Percentiles rank a stretch among this genome's conserved stretches.
Conservation (phyloP, 2,113 vertebrate species). For the Elgaria multicarinata region DNA sequence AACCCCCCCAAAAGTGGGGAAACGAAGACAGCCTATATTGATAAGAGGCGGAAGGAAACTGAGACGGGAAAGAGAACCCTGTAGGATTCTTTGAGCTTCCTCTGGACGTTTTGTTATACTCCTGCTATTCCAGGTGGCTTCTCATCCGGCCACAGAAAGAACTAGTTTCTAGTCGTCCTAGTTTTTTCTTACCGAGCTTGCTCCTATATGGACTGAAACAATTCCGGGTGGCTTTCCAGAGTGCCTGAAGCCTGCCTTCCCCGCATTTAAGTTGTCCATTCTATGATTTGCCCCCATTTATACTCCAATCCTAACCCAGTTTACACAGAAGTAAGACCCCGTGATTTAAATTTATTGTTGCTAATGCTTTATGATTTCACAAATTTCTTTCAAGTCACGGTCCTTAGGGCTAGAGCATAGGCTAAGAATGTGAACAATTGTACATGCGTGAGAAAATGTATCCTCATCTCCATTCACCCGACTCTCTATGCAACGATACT, state of each 20-base stretch:
- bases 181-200: too few species aligned
- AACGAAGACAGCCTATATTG: too few species aligned
- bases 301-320: background rate
- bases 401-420: too few species aligned
- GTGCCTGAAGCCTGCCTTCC: background rate
- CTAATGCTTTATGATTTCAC: background rate
- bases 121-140: background rate
- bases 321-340: background rate
- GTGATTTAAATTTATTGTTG: background rate
- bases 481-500: background rate
- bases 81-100: too few species aligned
- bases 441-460: background rate
- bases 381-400: background rate
- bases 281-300: background rate
- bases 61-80: too few species aligned
- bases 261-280: background rate
- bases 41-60: background rate
- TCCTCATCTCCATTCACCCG: background rate
- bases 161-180: too few species aligned
- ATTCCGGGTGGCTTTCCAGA: background rate
- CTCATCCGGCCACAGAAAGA: background rate
- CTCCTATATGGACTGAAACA: too few species aligned
- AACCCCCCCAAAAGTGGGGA: too few species aligned
- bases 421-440: background rate
- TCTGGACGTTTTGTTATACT: background rate